Evolutionary conservation across 35 echinoderm and acorn worm genomes (phyloP), one percentile per base, ranked within the genome.

Genomic region (Amphiura filiformis): DNA sequence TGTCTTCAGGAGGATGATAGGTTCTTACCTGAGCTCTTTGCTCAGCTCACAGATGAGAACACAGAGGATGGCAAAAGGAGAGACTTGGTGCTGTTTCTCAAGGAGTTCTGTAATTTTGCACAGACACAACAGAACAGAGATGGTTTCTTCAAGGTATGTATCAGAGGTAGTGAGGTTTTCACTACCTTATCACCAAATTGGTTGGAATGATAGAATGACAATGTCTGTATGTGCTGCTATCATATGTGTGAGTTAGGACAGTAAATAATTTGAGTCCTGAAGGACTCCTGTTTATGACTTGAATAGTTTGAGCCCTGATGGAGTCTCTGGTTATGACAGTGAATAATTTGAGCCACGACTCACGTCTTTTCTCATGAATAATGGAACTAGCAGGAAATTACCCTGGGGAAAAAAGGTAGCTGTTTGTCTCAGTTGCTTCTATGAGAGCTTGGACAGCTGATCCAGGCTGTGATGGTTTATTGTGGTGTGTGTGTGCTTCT

Each of bases 1-100:
- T n/a, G n/a, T n/a, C n/a, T n/a, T n/a, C 64, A 99, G 96, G 96
- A 99, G 39, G 96, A 99, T 82, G 96, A 99, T 32, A 94, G 88
- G 81, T 99, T 99, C 87, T 84, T 99, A 79, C 96, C 96, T 13
- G 93, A 99, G 90, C 75, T 99, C 78, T 99, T 99, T 78, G 56
- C 84, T 49, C 96, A 99, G 87, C 93, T 99, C 37, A 93, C 87
- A 86, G 93, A 92, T 75, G 96, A 99, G 84, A 79, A 78, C 64
- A 99, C 96, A 78, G 84, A 92, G 80, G 93, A 99, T 90, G 76
- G 79, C 33, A 94, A 84, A 56, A 80, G 96, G 87, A 91, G 87
- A 88, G 96, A 99, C 38, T 49, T 99, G 36, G 96, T 99, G 64
- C 76, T 99, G 41, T 99, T 99, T 76, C 90, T 99, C 38, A 99